Evolutionary conservation across 1,140 invertebrate genomes (phyloP).

Genomic region (Diachasma alloeum): DNA sequence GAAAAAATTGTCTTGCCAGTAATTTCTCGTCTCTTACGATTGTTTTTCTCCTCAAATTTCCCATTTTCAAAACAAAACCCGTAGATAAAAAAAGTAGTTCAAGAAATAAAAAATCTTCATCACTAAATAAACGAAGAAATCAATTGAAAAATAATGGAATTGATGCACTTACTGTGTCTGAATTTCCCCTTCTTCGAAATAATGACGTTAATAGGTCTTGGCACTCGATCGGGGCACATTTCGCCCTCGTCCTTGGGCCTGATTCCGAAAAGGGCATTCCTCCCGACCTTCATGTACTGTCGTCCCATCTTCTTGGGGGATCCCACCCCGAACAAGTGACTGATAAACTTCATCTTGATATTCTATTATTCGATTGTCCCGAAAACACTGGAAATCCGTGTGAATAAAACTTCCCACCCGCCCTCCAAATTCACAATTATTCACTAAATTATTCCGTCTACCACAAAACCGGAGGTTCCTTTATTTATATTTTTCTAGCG

Average conservation of each 20-base stretch:
- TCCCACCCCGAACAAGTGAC: slow-evolving; percentile 55
- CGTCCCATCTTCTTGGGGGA: slow-evolving; percentile 66
- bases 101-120: too few relatives aligned
- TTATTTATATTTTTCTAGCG: neutral
- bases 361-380: neutral
- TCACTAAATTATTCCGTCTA: neutral
- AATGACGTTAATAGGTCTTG: slow-evolving; percentile 76
- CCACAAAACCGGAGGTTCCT: neutral
- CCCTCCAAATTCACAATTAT: neutral
- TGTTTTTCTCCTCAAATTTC: too few relatives aligned
- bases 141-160: neutral
- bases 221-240: slow-evolving; percentile 64
- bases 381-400: neutral
- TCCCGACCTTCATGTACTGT: slow-evolving; percentile 78
- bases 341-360: slow-evolving; percentile 60
- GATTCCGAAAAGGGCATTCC: slow-evolving; percentile 74
- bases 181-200: slow-evolving; percentile 78
- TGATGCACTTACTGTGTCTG: slow-evolving; percentile 74
- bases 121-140: too few relatives aligned
- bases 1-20: too few relatives aligned
- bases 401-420: neutral
- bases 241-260: slow-evolving; percentile 55
- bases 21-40: too few relatives aligned
- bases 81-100: too few relatives aligned
- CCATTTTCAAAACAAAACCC: too few relatives aligned